phyloP scores from a whole-genome alignment of 2,888 invertebrate species.

The Sesia apiformis region DNA sequence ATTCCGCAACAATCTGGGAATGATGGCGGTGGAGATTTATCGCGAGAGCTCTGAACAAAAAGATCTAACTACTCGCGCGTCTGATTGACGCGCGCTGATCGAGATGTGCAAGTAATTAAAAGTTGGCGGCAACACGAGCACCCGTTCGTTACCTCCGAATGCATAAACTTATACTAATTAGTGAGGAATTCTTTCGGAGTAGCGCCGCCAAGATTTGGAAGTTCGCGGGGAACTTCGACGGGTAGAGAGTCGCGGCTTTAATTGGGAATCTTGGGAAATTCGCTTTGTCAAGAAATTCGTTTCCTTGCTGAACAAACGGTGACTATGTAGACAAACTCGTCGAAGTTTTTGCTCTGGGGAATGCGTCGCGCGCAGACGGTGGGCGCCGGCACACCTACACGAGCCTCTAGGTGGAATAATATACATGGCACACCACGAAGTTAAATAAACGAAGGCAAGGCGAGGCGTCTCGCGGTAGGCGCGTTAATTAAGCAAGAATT shows the following conservation, averaged over 20 bases:
- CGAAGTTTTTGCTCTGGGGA: slow-evolving; percentile 25
- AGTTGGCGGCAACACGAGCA: slow-evolving; percentile 40
- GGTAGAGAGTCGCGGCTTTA: slow-evolving; percentile 60
- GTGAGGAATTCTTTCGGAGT: slow-evolving; percentile 61
- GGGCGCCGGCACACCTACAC: slow-evolving; percentile 7
- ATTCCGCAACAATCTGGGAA: slow-evolving; percentile 26
- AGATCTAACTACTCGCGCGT: slow-evolving; percentile 18
- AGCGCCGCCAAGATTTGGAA: slow-evolving; percentile 60
- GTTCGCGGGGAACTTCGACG: slow-evolving; percentile 48
- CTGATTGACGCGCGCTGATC: slow-evolving; percentile 41
- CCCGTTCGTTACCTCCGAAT: slow-evolving; percentile 40
- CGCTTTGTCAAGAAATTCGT: slow-evolving; percentile 58
- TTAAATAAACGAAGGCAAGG: slow-evolving; percentile 18
- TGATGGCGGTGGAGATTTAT: slow-evolving; percentile 23
- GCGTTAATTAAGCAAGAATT: slow-evolving; percentile 64
- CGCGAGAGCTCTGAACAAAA: slow-evolving; percentile 19
- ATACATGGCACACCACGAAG: slow-evolving; percentile 25
- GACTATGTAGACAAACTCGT: slow-evolving; percentile 37
- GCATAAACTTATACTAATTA: slow-evolving; percentile 73
- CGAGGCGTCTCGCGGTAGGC: slow-evolving; percentile 22
- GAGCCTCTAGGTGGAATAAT: slow-evolving; percentile 30
- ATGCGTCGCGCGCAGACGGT: slow-evolving; percentile 6
- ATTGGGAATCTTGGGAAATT: slow-evolving; percentile 68
- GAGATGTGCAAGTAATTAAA: slow-evolving; percentile 52
- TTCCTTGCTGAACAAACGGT: slow-evolving; percentile 37